Evolutionary conservation across 2,888 invertebrate genomes (phyloP).

Genomic region (Alsophila aescularia): DNA sequence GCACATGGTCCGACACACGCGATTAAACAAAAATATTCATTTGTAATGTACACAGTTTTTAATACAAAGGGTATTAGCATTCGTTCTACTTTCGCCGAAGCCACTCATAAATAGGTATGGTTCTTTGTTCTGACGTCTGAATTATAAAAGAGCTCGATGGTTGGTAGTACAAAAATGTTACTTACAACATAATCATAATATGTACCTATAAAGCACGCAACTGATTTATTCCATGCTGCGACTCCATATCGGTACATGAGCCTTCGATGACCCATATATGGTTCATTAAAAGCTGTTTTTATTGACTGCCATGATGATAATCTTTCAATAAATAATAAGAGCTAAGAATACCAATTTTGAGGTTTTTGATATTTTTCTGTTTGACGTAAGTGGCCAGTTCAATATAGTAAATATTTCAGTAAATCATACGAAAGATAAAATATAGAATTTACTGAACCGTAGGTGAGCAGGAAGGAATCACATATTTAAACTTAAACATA

Average conservation of each 20-base stretch:
- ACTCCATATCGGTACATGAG: conserved; percentile 21
- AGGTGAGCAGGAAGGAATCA: too few species aligned
- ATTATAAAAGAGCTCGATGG: conserved; percentile 20
- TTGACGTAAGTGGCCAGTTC: conserved; percentile 19
- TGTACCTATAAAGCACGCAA: conserved; percentile 1
- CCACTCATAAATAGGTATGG: conserved; percentile 51
- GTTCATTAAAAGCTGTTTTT: conserved; percentile 27
- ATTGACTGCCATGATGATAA: conserved; percentile 13
- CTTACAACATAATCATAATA: conserved; percentile 4
- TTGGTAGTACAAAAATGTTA: conserved; percentile 3
- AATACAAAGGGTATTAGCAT: conserved; percentile 64
- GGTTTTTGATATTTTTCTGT: conserved; percentile 18
- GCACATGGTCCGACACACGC: conserved; percentile 24
- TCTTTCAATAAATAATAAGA: conserved; percentile 14
- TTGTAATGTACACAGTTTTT: conserved; percentile 40
- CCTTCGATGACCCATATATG: conserved; percentile 26
- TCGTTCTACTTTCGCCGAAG: conserved; percentile 66
- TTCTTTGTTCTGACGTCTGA: conserved; percentile 55
- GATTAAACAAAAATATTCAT: conserved; percentile 43
- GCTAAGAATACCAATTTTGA: conserved; percentile 6
- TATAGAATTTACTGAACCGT: too few species aligned
- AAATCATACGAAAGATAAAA: too few species aligned
- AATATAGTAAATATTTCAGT: too few species aligned
- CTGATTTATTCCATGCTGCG: conserved; percentile 18
- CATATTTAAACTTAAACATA: too few species aligned